Evolutionary conservation across 1,140 invertebrate genomes (phyloP).

Genomic region (Neodiprion pinetum): DNA sequence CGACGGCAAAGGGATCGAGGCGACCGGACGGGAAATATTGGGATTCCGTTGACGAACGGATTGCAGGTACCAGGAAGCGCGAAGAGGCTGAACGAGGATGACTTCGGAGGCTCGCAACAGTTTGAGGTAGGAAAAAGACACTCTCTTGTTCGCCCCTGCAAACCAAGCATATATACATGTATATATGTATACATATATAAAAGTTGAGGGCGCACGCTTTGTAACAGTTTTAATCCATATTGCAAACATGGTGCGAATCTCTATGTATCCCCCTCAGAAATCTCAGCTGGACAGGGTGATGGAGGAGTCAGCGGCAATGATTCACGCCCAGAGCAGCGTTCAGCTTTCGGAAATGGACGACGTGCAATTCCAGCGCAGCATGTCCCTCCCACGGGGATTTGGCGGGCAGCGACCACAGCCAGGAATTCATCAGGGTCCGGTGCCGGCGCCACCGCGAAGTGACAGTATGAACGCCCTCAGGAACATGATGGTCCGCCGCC

Average conservation of each 20-base stretch:
- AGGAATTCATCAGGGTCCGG: slow-evolving; percentile 44
- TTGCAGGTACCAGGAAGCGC: slow-evolving; percentile 47
- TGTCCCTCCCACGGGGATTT: slow-evolving; percentile 61
- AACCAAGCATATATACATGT: too few species aligned
- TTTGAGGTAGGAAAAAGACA: slow-evolving; percentile 41
- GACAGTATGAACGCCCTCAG: slow-evolving; percentile 58
- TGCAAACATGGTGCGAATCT: neutral
- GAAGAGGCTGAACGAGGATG: slow-evolving; percentile 48
- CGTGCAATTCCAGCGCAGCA: slow-evolving; percentile 52
- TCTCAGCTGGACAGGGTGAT: slow-evolving; percentile 48
- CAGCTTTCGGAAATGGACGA: slow-evolving; percentile 52
- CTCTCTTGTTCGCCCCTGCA: too few species aligned
- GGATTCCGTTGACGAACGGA: slow-evolving; percentile 58
- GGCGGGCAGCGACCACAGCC: slow-evolving; percentile 50
- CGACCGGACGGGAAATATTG: slow-evolving; percentile 61
- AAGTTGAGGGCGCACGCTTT: too few species aligned
- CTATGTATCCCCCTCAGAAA: slow-evolving; percentile 37
- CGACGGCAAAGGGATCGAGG: slow-evolving; percentile 79
- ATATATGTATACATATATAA: too few species aligned
- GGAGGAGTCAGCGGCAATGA: slow-evolving; percentile 43
- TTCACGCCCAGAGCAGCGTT: slow-evolving; percentile 49
- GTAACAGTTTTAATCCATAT: too few species aligned
- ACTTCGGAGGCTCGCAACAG: slow-evolving; percentile 42
- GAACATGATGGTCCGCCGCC: slow-evolving; percentile 54
- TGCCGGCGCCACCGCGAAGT: slow-evolving; percentile 57